Evolutionary conservation across 1,140 invertebrate species (phyloP).

Genomic region (Sycophaga agraensis): DNA sequence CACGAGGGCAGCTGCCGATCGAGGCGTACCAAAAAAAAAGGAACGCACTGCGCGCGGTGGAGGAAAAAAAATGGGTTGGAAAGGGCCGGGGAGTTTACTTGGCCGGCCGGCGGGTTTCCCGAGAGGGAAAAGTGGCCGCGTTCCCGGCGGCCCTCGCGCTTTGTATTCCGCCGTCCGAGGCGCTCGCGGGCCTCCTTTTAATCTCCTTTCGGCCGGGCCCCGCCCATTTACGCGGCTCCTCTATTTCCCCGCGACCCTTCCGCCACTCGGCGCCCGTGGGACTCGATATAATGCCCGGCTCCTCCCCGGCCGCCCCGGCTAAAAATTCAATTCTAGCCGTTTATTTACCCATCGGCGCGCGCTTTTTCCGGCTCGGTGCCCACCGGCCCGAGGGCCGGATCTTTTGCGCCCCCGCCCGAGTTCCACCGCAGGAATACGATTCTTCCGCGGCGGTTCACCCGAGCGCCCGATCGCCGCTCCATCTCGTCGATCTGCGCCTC

Average conservation of each 20-base stretch:
- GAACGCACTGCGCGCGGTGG: too few species aligned
- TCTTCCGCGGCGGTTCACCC: constrained; percentile 30
- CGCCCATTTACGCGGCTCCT: background rate
- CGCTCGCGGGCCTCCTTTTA: background rate
- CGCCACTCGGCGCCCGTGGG: constrained; percentile 9
- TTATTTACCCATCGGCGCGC: constrained; percentile 30
- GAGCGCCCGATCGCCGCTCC: background rate
- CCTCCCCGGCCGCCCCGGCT: constrained; percentile 39
- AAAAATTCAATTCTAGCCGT: constrained; percentile 43
- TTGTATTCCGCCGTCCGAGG: background rate
- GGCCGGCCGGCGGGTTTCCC: too few species aligned
- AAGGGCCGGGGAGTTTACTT: too few species aligned
- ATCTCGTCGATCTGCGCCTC: too few species aligned
- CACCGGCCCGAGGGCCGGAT: background rate
- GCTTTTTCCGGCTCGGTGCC: constrained; percentile 25
- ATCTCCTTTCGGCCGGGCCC: background rate
- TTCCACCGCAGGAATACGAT: constrained; percentile 38
- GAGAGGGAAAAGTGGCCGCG: too few species aligned
- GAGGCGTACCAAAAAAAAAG: too few species aligned
- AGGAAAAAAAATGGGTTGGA: too few species aligned
- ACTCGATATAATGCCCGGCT: constrained; percentile 34
- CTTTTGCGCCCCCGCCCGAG: constrained; percentile 1
- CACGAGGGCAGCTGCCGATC: too few species aligned
- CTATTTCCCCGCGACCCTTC: background rate
- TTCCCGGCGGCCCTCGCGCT: too few species aligned